Conservation (phyloP, 2,797 vertebrate species). For the Sorex maritimensis region DNA sequence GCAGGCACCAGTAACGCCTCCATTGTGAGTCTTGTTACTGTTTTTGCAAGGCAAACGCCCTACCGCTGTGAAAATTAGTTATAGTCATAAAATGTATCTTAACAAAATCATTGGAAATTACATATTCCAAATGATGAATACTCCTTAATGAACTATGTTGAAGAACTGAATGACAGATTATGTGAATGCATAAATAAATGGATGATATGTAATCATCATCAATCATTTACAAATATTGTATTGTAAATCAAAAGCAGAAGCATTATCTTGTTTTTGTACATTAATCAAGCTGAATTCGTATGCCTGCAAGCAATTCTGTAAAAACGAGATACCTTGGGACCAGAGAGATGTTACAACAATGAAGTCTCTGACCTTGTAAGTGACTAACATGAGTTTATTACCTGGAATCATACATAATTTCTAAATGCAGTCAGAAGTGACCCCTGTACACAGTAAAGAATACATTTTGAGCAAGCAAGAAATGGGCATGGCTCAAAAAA, state of each 20-base stretch:
- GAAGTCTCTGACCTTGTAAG: not conserved
- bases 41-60: too few species aligned
- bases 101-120: not conserved
- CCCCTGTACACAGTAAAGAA: too few species aligned
- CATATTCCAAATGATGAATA: not conserved
- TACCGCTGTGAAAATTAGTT: not conserved
- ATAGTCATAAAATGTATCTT: conserved; percentile 14
- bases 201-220: not conserved
- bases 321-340: not conserved
- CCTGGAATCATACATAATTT: not conserved
- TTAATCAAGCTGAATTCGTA: not conserved
- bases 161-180: not conserved
- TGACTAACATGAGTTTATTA: not conserved
- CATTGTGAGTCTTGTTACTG: too few species aligned
- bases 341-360: not conserved
- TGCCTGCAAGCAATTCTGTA: not conserved
- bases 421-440: too few species aligned
- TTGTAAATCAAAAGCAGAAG: not conserved
- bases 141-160: not conserved
- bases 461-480: too few species aligned
- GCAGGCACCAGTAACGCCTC: too few species aligned
- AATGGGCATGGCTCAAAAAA: too few species aligned
- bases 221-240: too few species aligned
- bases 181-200: not conserved
- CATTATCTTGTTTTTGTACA: not conserved